Percentiles rank a stretch among this genome's conserved stretches.
Evolutionary conservation across 2,888 invertebrate species (phyloP).

Genomic region (Lissonota sp.): DNA sequence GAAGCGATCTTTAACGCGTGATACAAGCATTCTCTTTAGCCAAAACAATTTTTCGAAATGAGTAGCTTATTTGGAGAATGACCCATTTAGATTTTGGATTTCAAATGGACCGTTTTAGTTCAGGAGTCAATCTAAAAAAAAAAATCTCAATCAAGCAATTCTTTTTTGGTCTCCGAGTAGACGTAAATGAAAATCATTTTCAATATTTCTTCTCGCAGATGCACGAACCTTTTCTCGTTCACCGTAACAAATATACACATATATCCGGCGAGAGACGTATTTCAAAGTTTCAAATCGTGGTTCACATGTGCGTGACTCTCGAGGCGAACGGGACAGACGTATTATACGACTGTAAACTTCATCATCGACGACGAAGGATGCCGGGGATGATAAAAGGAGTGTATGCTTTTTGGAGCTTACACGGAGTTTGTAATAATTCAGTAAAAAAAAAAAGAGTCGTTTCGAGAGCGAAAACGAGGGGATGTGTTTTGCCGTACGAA

Average conservation of each 20-base stretch:
- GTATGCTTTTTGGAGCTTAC: constrained; percentile 21
- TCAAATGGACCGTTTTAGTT: no score
- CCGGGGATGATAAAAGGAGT: constrained; percentile 51
- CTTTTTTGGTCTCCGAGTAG: no score
- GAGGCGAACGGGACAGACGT: constrained; percentile 5
- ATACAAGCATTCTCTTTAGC: constrained; percentile 29
- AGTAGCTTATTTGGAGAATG: neutral
- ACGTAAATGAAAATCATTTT: no score
- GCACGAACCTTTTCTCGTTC: no score
- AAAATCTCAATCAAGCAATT: no score
- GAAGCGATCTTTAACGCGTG: constrained; percentile 31
- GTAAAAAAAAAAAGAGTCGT: neutral
- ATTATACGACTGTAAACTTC: constrained; percentile 53
- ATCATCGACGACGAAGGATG: constrained; percentile 56
- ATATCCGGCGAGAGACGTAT: neutral
- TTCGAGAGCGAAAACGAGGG: neutral
- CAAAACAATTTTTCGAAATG: constrained; percentile 5
- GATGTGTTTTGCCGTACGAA: constrained; percentile 19
- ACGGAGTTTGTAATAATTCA: constrained; percentile 49
- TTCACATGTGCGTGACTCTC: constrained; percentile 61
- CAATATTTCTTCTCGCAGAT: no score
- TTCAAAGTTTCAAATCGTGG: neutral
- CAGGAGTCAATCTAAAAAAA: no score
- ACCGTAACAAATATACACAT: no score
- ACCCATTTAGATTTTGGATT: no score